Base-by-base conservation (phyloP, 2,113 vertebrate genomes). In the Limanda limanda region DNA sequence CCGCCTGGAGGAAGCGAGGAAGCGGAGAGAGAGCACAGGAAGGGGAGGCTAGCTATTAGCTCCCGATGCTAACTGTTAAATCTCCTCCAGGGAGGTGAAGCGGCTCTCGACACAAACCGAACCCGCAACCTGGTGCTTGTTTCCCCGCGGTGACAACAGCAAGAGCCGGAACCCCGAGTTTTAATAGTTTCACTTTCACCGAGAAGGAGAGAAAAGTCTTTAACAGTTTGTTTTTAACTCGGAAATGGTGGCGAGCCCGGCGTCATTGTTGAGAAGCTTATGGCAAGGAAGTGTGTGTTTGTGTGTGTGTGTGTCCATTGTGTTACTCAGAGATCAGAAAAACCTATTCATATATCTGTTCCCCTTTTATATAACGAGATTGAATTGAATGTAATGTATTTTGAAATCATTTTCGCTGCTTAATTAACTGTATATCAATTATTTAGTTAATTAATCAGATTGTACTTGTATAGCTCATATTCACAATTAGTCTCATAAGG, bases 21-120 rank as follows among this genome's bases (percentile, higher is more conserved):
- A 71, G 55, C 65, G 71, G 45, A 66, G 31, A 7, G 31, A 31
- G 31, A 31, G 31, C 31, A 7, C 6, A 31, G 21, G 13, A 12
- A 47, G 47, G 66, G 47, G 31, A 79, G 76, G 76, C 85, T 89
- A 90, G 91, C 91, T 0, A 25, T 78, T 90, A 86, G 81, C 78
- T 88, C 20, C 72, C 21, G 57, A 72, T 65, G 80, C 85, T 80
- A 72, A 71, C 69, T 65, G 15, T 51, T 58, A 69, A 80, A 86
- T 71, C 69, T 56, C 35, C 15, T 4, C 5, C 3, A 78, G n/a
- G 71, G 55, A 54, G 40, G 57, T 68, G 18, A 9, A 74, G 55
- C 21, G 59, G 58, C 72, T 73, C 13, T 3, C 47, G 5, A 51
- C 47, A 51, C 47, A 5, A 18, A 51, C 15, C 18, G 4, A 17